Evolutionary conservation across 2,113 vertebrate species (phyloP).

Genomic region (Psephotus haematonotus): DNA sequence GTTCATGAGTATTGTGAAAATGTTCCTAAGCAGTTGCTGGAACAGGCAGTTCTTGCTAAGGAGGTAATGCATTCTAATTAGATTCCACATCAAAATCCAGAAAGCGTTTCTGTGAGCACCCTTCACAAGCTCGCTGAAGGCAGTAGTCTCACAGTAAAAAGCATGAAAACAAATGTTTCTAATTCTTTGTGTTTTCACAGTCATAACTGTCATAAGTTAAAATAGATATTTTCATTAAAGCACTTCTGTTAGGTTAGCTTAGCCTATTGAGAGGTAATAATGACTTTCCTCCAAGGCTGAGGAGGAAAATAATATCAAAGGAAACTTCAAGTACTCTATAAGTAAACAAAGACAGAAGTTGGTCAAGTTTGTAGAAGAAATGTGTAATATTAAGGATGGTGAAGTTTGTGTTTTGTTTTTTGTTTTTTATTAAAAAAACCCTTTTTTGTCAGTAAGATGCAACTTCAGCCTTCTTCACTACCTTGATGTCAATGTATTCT

Average conservation of each 20-base stretch:
- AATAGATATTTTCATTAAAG: slow-evolving; percentile 23
- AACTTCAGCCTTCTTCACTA: background rate
- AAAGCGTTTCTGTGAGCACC: background rate
- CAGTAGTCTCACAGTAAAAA: background rate
- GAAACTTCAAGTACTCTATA: background rate
- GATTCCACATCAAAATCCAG: background rate
- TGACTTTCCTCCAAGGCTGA: background rate
- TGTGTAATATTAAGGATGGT: background rate
- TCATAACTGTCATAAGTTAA: slow-evolving; percentile 34
- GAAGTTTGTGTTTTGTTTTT: background rate
- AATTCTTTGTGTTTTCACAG: slow-evolving; percentile 18
- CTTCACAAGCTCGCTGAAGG: background rate
- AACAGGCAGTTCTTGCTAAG: background rate
- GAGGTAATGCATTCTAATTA: background rate
- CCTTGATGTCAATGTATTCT: background rate
- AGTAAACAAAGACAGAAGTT: background rate
- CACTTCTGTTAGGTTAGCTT: background rate
- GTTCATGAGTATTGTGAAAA: background rate
- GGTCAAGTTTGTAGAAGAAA: background rate
- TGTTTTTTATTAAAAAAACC: background rate
- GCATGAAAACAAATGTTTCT: slow-evolving; percentile 23
- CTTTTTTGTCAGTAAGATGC: background rate
- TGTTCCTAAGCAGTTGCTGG: background rate
- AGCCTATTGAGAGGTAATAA: background rate
- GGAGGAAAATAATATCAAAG: background rate